phyloP scores from a whole-genome alignment of 2,113 vertebrate species.

The Toxotes chatareus region DNA sequence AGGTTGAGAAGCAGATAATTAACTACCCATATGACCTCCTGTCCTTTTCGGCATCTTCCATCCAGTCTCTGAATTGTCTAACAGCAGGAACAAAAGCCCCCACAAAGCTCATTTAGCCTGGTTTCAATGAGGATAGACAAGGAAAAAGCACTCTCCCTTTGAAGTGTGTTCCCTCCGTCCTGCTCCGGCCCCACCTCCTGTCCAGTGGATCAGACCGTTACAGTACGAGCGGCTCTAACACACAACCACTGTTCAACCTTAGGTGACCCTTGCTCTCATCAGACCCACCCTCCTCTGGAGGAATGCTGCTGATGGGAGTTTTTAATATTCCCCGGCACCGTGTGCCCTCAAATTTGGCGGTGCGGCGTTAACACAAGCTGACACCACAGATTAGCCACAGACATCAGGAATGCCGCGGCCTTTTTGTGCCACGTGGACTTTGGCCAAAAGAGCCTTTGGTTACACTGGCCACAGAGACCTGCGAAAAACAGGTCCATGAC shows the following conservation, averaged over 20 bases:
- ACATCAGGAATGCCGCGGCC: constrained; percentile 97
- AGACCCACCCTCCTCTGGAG: constrained; percentile 88
- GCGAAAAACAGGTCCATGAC: constrained; percentile 85
- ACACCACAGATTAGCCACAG: constrained; percentile 99
- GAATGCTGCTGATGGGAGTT: constrained; percentile 95
- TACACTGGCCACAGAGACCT: constrained; percentile 89
- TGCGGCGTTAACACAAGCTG: constrained; percentile 99
- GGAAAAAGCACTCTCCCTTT: constrained; percentile 70
- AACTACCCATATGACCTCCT: constrained; percentile 65
- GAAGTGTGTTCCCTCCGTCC: constrained; percentile 73
- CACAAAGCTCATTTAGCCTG: constrained; percentile 69
- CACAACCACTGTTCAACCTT: constrained; percentile 81
- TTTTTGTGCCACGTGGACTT: constrained; percentile 96
- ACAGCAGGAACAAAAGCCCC: constrained; percentile 72
- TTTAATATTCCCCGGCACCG: constrained; percentile 96
- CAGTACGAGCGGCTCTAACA: constrained; percentile 70
- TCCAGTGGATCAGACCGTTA: constrained; percentile 71
- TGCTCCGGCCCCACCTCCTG: constrained; percentile 66
- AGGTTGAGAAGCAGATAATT: constrained; percentile 69
- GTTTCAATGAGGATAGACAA: constrained; percentile 77
- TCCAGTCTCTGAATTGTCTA: constrained; percentile 67
- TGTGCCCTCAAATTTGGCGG: constrained; percentile 95
- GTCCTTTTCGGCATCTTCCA: constrained; percentile 69
- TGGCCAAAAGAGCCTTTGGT: constrained; percentile 93
- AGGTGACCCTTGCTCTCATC: constrained; percentile 75